Evolutionary conservation across 2,113 vertebrate species (phyloP).

Genomic region (Ginglymostoma cirratum): DNA sequence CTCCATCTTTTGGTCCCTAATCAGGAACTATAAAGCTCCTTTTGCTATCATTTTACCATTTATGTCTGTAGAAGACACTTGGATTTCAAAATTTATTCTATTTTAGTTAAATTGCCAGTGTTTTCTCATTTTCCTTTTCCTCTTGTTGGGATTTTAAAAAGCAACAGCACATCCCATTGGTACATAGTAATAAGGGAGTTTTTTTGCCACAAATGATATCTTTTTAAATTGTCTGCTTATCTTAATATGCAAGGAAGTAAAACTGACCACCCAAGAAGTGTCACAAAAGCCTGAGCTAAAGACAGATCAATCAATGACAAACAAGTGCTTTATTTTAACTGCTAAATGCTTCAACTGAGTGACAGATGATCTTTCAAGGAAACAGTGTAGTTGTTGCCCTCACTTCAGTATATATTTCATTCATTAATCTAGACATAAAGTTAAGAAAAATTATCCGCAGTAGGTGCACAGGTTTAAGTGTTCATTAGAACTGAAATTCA

Average conservation of each 20-base stretch:
- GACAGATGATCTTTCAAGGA: neutral
- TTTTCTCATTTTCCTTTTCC: neutral
- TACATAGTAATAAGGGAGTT: neutral
- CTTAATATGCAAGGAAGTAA: neutral
- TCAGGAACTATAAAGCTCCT: neutral
- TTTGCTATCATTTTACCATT: neutral
- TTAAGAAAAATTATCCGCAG: neutral
- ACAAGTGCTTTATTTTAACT: neutral
- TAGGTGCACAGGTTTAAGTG: neutral
- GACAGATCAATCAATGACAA: neutral
- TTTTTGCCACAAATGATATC: neutral
- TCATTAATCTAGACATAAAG: neutral
- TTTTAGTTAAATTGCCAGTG: neutral
- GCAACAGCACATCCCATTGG: neutral
- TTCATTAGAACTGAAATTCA: no score
- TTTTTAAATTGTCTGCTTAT: neutral
- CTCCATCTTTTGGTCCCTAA: neutral
- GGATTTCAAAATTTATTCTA: neutral
- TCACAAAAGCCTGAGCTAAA: neutral
- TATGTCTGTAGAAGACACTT: neutral
- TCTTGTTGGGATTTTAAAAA: neutral
- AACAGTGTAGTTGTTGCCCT: neutral
- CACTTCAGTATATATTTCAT: neutral
- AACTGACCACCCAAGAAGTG: neutral
- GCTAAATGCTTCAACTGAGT: neutral